Conservation (phyloP, 1,140 invertebrate genomes). For the Eumaeus atala region DNA sequence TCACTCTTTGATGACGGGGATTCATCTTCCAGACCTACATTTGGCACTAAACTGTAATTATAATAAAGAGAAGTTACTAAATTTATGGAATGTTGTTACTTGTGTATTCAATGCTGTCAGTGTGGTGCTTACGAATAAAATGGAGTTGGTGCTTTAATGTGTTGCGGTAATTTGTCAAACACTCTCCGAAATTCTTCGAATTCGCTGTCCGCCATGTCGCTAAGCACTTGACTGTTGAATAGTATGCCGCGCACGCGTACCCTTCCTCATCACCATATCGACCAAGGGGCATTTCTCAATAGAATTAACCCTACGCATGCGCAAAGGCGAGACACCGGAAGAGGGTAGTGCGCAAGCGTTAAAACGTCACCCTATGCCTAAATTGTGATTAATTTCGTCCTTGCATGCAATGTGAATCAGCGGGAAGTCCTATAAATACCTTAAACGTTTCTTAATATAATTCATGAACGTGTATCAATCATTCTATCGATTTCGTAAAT, state of each 20-base stretch:
- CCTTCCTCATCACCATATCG: slow-evolving; percentile 37
- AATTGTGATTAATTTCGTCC: slow-evolving; percentile 13
- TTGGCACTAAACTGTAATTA: slow-evolving; percentile 80
- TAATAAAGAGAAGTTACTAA: slow-evolving; percentile 9
- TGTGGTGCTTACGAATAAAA: slow-evolving; percentile 79
- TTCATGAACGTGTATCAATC: no score
- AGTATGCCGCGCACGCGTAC: slow-evolving; percentile 47
- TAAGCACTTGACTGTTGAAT: slow-evolving; percentile 49
- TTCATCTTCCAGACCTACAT: slow-evolving; percentile 84
- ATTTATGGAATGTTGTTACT: background rate
- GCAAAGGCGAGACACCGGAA: slow-evolving; percentile 29
- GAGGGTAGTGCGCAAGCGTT: slow-evolving; percentile 16
- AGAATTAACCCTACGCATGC: slow-evolving; percentile 31
- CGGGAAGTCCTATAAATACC: slow-evolving; percentile 35
- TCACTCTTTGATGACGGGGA: slow-evolving; percentile 86
- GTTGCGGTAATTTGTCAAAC: slow-evolving; percentile 87
- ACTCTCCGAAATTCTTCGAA: slow-evolving; percentile 93
- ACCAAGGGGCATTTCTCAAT: slow-evolving; percentile 30
- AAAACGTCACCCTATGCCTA: slow-evolving; percentile 27
- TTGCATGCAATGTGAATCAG: slow-evolving; percentile 40
- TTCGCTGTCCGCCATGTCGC: slow-evolving; percentile 90
- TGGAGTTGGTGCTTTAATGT: slow-evolving; percentile 83
- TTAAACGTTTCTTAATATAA: no score
- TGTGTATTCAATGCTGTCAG: background rate
- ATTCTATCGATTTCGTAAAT: no score